Percentiles rank a stretch among this genome's conserved stretches.
Conservation (phyloP, 2,797 vertebrate genomes). For the Coregonus sp. region DNA sequence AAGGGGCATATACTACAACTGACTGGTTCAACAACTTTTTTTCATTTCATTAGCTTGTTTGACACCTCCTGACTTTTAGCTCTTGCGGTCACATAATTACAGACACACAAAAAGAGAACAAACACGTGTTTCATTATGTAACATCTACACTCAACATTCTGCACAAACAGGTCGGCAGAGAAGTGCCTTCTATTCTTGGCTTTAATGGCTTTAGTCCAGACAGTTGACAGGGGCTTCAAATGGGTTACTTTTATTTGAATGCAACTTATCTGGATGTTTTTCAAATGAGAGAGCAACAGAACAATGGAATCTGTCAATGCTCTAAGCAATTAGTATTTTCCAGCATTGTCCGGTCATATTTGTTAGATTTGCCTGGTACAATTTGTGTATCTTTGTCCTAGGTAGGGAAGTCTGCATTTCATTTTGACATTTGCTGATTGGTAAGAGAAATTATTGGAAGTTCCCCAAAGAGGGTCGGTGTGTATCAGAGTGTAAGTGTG, state of each 20-base stretch:
- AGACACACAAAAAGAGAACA: slow-evolving; percentile 26
- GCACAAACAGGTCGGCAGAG: slow-evolving; percentile 69
- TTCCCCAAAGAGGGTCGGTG: background rate
- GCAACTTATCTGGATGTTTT: slow-evolving; percentile 4
- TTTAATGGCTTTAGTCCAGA: slow-evolving; percentile 13
- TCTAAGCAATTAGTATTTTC: slow-evolving; percentile 17
- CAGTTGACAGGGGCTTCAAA: slow-evolving; percentile 4
- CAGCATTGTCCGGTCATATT: slow-evolving; percentile 59
- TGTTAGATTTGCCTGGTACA: slow-evolving; percentile 51
- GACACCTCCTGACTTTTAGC: slow-evolving; percentile 48
- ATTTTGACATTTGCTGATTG: background rate
- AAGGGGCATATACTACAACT: background rate
- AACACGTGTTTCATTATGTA: slow-evolving; percentile 46
- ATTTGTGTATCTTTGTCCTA: background rate
- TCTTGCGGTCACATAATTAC: slow-evolving; percentile 57
- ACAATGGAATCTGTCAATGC: background rate
- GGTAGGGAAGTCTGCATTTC: background rate
- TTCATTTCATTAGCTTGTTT: slow-evolving; percentile 46
- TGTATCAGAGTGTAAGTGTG: background rate
- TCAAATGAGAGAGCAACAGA: background rate
- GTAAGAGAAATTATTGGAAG: background rate
- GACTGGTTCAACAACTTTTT: background rate
- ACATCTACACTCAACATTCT: slow-evolving; percentile 71
- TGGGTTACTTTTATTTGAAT: slow-evolving; percentile 8
- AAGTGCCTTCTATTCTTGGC: slow-evolving; percentile 55